Evolutionary conservation across 2,797 vertebrate species (phyloP).

Genomic region (Lepidocolaptes lacrymiger): DNA sequence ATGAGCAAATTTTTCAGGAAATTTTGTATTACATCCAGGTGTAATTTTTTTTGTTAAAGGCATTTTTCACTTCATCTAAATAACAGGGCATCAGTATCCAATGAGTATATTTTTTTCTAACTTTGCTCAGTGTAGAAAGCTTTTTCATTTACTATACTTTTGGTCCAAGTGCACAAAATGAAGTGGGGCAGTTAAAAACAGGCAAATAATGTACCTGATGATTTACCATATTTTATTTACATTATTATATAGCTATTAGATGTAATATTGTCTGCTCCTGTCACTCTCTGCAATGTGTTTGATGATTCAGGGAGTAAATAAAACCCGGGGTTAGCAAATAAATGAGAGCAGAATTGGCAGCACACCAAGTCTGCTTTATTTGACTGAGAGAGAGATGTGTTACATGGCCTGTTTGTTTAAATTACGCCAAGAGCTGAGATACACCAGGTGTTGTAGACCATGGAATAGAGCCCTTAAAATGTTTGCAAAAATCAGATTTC

Average conservation of each 20-base stretch:
- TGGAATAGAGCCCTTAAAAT: slow-evolving; percentile 30
- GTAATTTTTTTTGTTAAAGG: slow-evolving; percentile 23
- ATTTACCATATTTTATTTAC: slow-evolving; percentile 70
- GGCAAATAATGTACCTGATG: slow-evolving; percentile 37
- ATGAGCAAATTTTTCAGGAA: neutral
- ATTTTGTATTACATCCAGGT: slow-evolving; percentile 31
- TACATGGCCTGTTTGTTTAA: slow-evolving; percentile 63
- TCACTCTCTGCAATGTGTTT: slow-evolving; percentile 65
- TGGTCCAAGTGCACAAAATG: slow-evolving; percentile 43
- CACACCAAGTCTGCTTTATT: slow-evolving; percentile 64
- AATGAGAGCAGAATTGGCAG: slow-evolving; percentile 65
- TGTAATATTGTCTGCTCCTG: slow-evolving; percentile 58
- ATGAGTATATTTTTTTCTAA: neutral
- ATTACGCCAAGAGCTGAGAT: slow-evolving; percentile 49
- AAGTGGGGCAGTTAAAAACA: slow-evolving; percentile 41
- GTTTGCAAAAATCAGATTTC: slow-evolving; percentile 18
- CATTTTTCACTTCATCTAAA: slow-evolving; percentile 30
- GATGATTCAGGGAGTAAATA: slow-evolving; percentile 66
- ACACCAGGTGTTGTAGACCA: slow-evolving; percentile 45
- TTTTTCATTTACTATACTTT: slow-evolving; percentile 34
- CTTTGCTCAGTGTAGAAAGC: slow-evolving; percentile 2
- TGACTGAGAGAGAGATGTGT: slow-evolving; percentile 63
- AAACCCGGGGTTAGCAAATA: slow-evolving; percentile 61
- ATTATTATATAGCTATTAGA: slow-evolving; percentile 68
- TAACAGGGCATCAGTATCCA: neutral